These are phyloP conservation scores for Drosophila fulvimacula DNA, from an alignment of 2,888 invertebrate genomes.

Conservation along the genomic window DNA sequence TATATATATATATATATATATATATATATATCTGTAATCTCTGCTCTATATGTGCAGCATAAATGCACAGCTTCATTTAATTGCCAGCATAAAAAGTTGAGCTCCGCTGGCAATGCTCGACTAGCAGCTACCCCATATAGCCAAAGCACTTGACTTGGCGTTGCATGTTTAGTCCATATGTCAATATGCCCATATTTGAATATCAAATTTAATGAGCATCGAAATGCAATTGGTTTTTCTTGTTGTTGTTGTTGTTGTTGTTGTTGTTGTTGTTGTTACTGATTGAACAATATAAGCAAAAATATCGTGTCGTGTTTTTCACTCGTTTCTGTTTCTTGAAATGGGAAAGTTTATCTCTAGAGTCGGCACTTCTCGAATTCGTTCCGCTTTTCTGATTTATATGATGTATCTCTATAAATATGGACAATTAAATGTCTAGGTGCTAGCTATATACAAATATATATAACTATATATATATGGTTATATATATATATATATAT, in stretches of 20 bases:
- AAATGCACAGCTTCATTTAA: slow-evolving; percentile 50
- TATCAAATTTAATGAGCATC: slow-evolving; percentile 3
- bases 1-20: background rate
- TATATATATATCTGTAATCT: slow-evolving; percentile 1
- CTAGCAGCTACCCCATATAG: slow-evolving; percentile 5
- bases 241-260: background rate
- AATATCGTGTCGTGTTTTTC: slow-evolving; percentile 44
- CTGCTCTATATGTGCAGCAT: slow-evolving; percentile 33
- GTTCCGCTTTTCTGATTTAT: slow-evolving; percentile 60
- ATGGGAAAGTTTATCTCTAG: slow-evolving; percentile 58
- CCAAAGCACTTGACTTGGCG: background rate
- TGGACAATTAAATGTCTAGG: slow-evolving; percentile 13
- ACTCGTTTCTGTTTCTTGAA: slow-evolving; percentile 50
- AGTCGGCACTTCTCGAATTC: slow-evolving; percentile 37
- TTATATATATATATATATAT: background rate
- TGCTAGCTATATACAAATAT: background rate
- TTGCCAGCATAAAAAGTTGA: slow-evolving; percentile 29
- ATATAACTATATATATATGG: too few relatives aligned
- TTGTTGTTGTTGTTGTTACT: slow-evolving; percentile 19
- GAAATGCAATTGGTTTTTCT: slow-evolving; percentile 17
- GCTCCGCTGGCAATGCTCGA: background rate
- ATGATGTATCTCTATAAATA: slow-evolving; percentile 4
- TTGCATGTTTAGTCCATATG: background rate
- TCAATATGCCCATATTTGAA: slow-evolving; percentile 2
- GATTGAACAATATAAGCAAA: slow-evolving; percentile 16